Evolutionary conservation across 2,888 invertebrate species (phyloP).

Genomic region (Lydus trimaculatus): DNA sequence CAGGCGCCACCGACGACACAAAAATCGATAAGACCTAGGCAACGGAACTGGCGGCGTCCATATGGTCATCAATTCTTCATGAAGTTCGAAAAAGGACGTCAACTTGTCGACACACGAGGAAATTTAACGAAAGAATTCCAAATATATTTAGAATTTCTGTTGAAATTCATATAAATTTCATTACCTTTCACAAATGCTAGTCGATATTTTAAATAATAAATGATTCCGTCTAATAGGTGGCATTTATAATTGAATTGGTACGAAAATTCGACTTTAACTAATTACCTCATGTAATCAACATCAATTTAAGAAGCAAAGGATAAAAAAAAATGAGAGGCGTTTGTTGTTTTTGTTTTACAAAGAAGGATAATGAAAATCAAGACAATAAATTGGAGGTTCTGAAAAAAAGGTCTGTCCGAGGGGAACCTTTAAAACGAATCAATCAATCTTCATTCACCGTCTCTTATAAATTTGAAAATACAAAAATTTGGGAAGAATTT

Average conservation of each 20-base stretch:
- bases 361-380: background rate
- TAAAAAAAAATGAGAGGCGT: background rate
- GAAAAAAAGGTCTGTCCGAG: background rate
- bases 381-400: background rate
- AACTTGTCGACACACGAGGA: background rate
- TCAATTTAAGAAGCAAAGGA: background rate
- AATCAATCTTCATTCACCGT: background rate
- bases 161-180: no score
- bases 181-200: no score
- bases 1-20: slow-evolving; percentile 39
- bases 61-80: slow-evolving; percentile 46
- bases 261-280: background rate
- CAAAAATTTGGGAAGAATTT: background rate
- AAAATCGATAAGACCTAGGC: slow-evolving; percentile 52
- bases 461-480: background rate
- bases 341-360: no score
- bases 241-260: background rate
- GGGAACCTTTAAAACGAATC: background rate
- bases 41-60: slow-evolving; percentile 34
- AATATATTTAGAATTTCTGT: background rate
- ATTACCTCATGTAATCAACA: background rate
- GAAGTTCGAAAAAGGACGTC: slow-evolving; percentile 16
- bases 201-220: background rate
- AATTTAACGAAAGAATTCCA: background rate
- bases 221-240: background rate